Conservation (phyloP, 1,140 invertebrate species). For the Heliconius nattereri region DNA sequence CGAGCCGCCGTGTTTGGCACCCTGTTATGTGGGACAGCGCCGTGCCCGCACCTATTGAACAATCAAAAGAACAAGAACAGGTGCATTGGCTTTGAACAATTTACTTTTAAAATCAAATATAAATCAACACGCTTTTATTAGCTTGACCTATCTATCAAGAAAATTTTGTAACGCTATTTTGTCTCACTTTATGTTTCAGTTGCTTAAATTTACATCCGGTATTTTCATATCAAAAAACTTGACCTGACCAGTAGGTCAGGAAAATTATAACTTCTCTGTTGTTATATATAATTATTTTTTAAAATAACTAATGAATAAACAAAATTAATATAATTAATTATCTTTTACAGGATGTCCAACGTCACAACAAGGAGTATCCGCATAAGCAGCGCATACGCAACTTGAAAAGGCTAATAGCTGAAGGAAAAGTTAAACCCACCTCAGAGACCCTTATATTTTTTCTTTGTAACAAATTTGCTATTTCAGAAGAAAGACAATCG, state of each 20-base stretch:
- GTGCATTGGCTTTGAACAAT: neutral
- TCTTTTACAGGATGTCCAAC: constrained; percentile 47
- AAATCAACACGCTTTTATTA: neutral
- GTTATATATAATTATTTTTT: neutral
- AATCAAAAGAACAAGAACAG: constrained; percentile 55
- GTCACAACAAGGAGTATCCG: constrained; percentile 64
- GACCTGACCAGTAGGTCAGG: no score
- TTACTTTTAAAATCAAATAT: neutral
- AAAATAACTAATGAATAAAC: neutral
- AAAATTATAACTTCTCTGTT: neutral
- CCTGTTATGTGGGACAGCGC: constrained; percentile 76
- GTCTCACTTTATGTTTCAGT: neutral
- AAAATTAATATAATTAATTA: neutral
- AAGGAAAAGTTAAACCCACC: constrained; percentile 74
- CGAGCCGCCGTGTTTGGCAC: constrained; percentile 78
- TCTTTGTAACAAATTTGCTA: constrained; percentile 79
- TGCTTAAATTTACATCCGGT: neutral
- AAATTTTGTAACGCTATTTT: neutral
- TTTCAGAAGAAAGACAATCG: constrained; percentile 67
- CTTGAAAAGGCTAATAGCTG: constrained; percentile 68
- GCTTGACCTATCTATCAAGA: no score
- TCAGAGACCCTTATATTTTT: constrained; percentile 79
- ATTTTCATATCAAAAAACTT: no score
- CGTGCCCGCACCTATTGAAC: constrained; percentile 50
- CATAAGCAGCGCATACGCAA: constrained; percentile 78